phyloP scores from a whole-genome alignment of 1,140 invertebrate genomes.

The Drosophila kanapiae region DNA sequence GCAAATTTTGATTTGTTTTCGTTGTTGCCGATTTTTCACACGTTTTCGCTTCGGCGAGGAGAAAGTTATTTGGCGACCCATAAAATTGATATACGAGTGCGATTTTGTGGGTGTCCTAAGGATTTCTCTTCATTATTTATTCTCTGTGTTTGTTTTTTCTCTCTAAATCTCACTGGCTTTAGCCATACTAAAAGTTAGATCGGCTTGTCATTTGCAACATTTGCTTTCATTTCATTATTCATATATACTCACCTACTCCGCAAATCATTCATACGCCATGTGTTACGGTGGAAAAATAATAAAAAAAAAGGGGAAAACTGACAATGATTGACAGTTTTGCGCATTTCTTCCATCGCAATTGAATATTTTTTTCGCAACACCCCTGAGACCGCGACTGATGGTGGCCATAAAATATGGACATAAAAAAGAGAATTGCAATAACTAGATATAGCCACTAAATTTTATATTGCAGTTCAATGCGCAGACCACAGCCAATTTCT shows the following conservation, averaged over 20 bases:
- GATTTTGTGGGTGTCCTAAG: constrained; percentile 1
- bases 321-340: constrained; percentile 52
- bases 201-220: constrained; percentile 19
- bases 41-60: constrained; percentile 8
- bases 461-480: constrained; percentile 37
- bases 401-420: constrained; percentile 34
- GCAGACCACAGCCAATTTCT: constrained; percentile 5
- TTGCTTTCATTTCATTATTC: constrained; percentile 41
- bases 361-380: constrained; percentile 32
- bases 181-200: background rate
- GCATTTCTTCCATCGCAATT: constrained; percentile 41
- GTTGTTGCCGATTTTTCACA: constrained; percentile 33
- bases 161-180: background rate
- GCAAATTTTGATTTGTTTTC: constrained; percentile 36
- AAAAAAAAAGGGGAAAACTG: constrained; percentile 18
- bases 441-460: constrained; percentile 35
- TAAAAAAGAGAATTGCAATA: constrained; percentile 35
- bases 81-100: constrained; percentile 32
- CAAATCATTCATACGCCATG: constrained; percentile 39
- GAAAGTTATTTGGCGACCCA: constrained; percentile 19
- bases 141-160: background rate
- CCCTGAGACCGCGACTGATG: constrained; percentile 1
- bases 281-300: constrained; percentile 17
- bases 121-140: constrained; percentile 28
- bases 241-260: constrained; percentile 17